Evolutionary conservation across 2,888 invertebrate genomes (phyloP).

Genomic region (Graphium colonna): DNA sequence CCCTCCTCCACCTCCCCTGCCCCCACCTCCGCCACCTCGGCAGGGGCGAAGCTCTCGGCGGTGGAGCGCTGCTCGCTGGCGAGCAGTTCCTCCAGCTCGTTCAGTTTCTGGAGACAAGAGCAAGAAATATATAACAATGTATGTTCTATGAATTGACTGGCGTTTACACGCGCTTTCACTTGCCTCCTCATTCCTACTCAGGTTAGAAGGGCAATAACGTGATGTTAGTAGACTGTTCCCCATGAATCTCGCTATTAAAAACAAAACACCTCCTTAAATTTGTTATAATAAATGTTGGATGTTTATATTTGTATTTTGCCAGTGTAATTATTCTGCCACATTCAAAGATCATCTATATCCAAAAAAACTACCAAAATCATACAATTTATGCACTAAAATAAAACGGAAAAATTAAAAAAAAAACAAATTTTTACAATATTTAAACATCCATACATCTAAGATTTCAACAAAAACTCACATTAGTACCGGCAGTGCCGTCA

Average conservation of each 20-base stretch:
- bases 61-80: too few relatives aligned
- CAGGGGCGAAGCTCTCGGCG: background rate
- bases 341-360: too few relatives aligned
- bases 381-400: too few relatives aligned
- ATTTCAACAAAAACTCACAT: slow-evolving; percentile 38
- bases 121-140: background rate
- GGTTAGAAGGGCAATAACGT: too few relatives aligned
- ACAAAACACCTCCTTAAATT: background rate
- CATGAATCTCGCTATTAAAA: background rate
- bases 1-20: slow-evolving; percentile 22
- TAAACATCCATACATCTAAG: too few relatives aligned
- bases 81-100: slow-evolving; percentile 43
- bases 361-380: too few relatives aligned
- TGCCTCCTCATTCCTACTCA: too few relatives aligned
- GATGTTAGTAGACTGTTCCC: background rate
- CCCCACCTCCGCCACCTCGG: slow-evolving; percentile 12
- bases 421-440: too few relatives aligned
- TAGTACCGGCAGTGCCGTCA: slow-evolving; percentile 40
- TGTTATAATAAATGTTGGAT: background rate
- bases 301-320: too few relatives aligned
- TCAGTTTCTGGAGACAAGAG: slow-evolving; percentile 35
- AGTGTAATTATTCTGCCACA: too few relatives aligned
- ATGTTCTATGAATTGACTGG: background rate
- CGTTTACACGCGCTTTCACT: background rate
- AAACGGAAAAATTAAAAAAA: too few relatives aligned